phyloP scores from a whole-genome alignment of 2,888 invertebrate genomes.

The Pyralis farinalis region DNA sequence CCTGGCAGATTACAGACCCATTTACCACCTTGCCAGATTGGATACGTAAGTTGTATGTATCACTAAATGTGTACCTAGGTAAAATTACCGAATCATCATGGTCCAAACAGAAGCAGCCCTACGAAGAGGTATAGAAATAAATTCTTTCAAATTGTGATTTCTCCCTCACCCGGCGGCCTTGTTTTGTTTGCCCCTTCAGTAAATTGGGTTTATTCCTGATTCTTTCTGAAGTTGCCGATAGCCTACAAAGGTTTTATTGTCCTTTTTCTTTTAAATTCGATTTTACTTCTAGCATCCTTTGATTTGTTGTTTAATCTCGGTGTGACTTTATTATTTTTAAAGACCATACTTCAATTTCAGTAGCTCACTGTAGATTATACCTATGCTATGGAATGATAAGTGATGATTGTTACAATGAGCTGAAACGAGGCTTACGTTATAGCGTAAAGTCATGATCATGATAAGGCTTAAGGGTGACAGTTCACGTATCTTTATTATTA shows the following conservation, averaged over 20 bases:
- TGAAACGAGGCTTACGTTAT: too few relatives aligned
- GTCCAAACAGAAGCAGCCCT: not conserved
- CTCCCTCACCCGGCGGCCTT: constrained; percentile 21
- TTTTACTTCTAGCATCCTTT: constrained; percentile 1
- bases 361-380: too few relatives aligned
- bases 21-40: too few relatives aligned
- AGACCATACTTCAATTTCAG: not conserved
- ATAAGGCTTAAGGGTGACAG: too few relatives aligned
- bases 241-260: constrained; percentile 21
- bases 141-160: constrained; percentile 38
- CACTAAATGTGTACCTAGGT: too few relatives aligned
- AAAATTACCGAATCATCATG: not conserved
- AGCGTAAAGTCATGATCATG: too few relatives aligned
- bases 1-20: too few relatives aligned
- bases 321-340: not conserved
- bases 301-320: too few relatives aligned
- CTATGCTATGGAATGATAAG: too few relatives aligned
- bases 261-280: constrained; percentile 8
- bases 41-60: too few relatives aligned
- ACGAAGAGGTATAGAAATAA: not conserved
- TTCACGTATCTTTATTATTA: too few relatives aligned
- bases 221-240: constrained; percentile 23
- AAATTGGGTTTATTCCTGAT: constrained; percentile 58
- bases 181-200: constrained; percentile 55
- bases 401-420: too few relatives aligned